A percentile compares a stretch with the other conserved stretches of the same genome.
phyloP scores from a whole-genome alignment of 2,888 invertebrate genomes.

The Chironomus riparius region DNA sequence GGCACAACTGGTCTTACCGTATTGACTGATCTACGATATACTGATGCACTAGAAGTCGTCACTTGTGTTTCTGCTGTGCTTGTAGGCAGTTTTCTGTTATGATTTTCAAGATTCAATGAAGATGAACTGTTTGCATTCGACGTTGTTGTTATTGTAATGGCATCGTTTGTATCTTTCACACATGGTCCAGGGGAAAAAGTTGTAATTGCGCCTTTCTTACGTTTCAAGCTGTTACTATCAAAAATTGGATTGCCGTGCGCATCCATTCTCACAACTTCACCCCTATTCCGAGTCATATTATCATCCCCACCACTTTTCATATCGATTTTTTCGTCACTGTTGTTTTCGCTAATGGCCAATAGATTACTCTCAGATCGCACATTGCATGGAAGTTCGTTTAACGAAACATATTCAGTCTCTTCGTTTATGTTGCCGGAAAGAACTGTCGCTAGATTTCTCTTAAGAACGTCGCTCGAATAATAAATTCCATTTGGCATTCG shows the following conservation, averaged over 20 bases:
- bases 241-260: conserved; percentile 82
- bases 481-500: conserved; percentile 42
- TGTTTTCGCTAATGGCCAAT: conserved; percentile 12
- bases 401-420: conserved; percentile 69
- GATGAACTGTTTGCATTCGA: conserved; percentile 37
- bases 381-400: conserved; percentile 62
- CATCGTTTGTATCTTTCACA: conserved; percentile 47
- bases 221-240: conserved; percentile 73
- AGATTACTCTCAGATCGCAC: conserved; percentile 31
- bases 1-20: conserved; percentile 33
- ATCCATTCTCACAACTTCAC: conserved; percentile 72
- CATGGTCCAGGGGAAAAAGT: conserved; percentile 83
- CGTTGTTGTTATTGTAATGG: conserved; percentile 35
- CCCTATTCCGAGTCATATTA: conserved; percentile 46
- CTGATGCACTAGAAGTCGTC: not conserved
- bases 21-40: conserved; percentile 9
- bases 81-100: conserved; percentile 40
- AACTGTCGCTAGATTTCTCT: conserved; percentile 52
- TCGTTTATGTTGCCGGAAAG: conserved; percentile 53
- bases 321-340: conserved; percentile 24
- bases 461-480: conserved; percentile 58
- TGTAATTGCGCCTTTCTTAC: conserved; percentile 70
- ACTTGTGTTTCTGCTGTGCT: conserved; percentile 28
- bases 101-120: conserved; percentile 54
- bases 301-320: conserved; percentile 26